A percentile compares a stretch with the other conserved stretches of the same genome.
These are phyloP conservation scores for Monomorium pharaonis DNA, from an alignment of 1,140 invertebrate species.

Conservation along the genomic window DNA sequence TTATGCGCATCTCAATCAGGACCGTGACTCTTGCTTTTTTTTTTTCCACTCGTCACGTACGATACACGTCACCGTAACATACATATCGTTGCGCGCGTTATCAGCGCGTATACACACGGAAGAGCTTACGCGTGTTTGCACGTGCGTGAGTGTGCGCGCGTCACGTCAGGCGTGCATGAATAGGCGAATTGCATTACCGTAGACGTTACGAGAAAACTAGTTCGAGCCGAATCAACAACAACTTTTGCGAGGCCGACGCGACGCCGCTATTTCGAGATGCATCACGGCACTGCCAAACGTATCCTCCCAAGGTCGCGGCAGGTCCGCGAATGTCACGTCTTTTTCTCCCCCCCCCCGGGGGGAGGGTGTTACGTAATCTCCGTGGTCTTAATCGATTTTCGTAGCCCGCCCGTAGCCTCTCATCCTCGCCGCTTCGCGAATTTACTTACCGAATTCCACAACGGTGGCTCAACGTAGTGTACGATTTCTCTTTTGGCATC, in stretches of 20 bases:
- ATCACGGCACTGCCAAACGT: conserved; percentile 45
- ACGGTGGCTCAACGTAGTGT: background rate
- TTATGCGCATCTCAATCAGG: conserved; percentile 52
- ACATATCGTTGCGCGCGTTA: background rate
- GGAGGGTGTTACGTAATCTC: conserved; percentile 26
- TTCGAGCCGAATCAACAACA: conserved; percentile 40
- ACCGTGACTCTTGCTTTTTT: conserved; percentile 20
- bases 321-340: conserved; percentile 24
- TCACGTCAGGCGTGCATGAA: conserved; percentile 9
- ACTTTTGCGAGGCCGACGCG: conserved; percentile 36
- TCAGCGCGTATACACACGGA: background rate
- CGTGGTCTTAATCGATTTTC: conserved; percentile 1
- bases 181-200: conserved; percentile 51
- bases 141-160: no score
- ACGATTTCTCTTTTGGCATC: background rate
- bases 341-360: background rate
- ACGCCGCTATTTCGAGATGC: conserved; percentile 50
- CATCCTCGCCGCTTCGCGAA: background rate
- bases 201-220: conserved; percentile 36
- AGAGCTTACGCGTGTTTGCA: background rate
- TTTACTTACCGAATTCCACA: background rate
- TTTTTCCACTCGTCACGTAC: conserved; percentile 25
- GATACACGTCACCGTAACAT: conserved; percentile 3
- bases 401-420: background rate
- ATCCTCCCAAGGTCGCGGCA: conserved; percentile 18